Percentiles rank a stretch among this genome's conserved stretches.
Conservation (phyloP, 1,140 invertebrate genomes). For the Drosophila asahinai region DNA sequence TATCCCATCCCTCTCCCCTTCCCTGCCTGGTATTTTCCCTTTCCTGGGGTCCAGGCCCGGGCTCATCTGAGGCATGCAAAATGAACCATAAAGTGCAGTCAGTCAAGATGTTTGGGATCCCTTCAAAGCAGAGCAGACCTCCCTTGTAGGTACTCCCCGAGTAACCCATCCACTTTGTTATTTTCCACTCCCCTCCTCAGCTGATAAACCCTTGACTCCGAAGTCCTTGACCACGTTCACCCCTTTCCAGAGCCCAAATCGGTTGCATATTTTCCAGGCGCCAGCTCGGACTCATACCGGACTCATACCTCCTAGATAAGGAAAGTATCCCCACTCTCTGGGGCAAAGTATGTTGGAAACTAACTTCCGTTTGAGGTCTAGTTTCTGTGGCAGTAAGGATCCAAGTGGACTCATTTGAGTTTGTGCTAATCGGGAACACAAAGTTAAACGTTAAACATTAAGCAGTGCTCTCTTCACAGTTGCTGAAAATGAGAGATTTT, state of each 20-base stretch:
- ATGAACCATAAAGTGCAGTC: slow-evolving; percentile 61
- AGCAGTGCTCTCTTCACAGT: no score
- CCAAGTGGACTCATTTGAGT: no score
- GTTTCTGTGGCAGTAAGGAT: no score
- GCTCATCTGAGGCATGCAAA: slow-evolving; percentile 53
- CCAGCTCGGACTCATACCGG: neutral
- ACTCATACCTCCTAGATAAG: slow-evolving; percentile 6
- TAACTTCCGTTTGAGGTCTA: slow-evolving; percentile 3
- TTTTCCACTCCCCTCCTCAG: neutral
- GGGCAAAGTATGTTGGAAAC: slow-evolving; percentile 14
- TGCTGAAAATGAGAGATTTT: no score
- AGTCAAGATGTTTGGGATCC: slow-evolving; percentile 41
- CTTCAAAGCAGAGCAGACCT: neutral
- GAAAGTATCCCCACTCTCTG: neutral
- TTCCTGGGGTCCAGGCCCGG: slow-evolving; percentile 6
- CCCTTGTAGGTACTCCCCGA: neutral
- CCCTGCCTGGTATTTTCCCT: neutral
- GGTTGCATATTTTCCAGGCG: neutral
- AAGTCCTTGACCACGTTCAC: slow-evolving; percentile 16
- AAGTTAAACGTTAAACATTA: no score
- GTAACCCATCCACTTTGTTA: neutral
- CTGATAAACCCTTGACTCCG: slow-evolving; percentile 23
- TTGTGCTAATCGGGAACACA: neutral
- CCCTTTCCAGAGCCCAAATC: neutral
- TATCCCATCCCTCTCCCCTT: neutral